These are phyloP conservation scores for Tetheella fluctuosa DNA, from an alignment of 2,888 invertebrate genomes.

Conservation along the genomic window DNA sequence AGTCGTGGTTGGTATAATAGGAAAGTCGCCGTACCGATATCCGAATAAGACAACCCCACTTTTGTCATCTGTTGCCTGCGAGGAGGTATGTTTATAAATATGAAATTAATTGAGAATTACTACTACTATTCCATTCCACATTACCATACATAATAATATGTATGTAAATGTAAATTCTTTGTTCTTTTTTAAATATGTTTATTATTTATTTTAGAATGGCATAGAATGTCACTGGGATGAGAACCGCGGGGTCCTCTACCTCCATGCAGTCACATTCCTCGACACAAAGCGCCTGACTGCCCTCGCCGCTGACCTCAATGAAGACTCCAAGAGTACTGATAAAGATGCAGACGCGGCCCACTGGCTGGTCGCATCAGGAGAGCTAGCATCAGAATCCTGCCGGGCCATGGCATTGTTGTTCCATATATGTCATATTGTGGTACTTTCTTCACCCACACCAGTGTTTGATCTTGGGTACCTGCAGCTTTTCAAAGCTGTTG, in stretches of 20 bases:
- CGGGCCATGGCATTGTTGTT: conserved; percentile 90
- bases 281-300: conserved; percentile 65
- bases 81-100: conserved; percentile 67
- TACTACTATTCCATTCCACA: no score
- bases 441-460: conserved; percentile 75
- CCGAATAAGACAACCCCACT: conserved; percentile 87
- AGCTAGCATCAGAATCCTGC: conserved; percentile 81
- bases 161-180: no score
- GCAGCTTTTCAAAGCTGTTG: conserved; percentile 91
- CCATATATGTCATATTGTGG: conserved; percentile 91
- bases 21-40: conserved; percentile 87
- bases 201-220: conserved; percentile 78
- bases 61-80: conserved; percentile 73
- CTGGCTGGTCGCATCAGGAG: conserved; percentile 86
- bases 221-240: conserved; percentile 85
- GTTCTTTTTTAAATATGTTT: no score
- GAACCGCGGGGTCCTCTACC: conserved; percentile 73
- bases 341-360: conserved; percentile 77
- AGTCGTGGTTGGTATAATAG: conserved; percentile 88
- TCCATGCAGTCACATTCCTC: conserved; percentile 81
- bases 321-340: conserved; percentile 64
- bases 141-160: no score
- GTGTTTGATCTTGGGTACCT: conserved; percentile 92
- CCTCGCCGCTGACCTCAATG: conserved; percentile 60
- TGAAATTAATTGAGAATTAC: no score